Conservation (phyloP, 64 coral and sea anemone species). For the Pocillopora verrucosa region DNA sequence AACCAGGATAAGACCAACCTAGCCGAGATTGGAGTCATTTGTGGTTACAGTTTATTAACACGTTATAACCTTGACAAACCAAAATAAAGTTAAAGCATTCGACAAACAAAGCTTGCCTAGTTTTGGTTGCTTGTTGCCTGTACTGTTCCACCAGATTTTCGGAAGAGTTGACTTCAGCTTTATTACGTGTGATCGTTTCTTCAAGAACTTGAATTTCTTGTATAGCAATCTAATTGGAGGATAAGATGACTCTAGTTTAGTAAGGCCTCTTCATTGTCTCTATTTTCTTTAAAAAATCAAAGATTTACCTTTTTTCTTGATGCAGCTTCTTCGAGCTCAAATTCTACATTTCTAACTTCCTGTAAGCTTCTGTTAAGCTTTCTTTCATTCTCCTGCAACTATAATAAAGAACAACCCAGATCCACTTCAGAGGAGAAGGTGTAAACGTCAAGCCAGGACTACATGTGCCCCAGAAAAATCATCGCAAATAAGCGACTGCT, state of each 20-base stretch:
- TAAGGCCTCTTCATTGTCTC: not conserved
- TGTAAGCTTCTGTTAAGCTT: conserved; percentile 68
- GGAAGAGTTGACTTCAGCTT: conserved; percentile 92
- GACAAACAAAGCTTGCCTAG: conserved; percentile 56
- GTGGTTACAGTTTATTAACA: too few relatives aligned
- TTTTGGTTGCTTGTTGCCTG: conserved; percentile 87
- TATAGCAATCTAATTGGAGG: conserved; percentile 69
- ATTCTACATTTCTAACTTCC: conserved; percentile 64
- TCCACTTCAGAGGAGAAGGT: too few relatives aligned
- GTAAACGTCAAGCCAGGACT: too few relatives aligned
- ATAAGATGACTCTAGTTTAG: not conserved
- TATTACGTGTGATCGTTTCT: conserved; percentile 72
- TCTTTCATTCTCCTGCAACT: conserved; percentile 76
- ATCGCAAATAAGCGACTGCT: too few relatives aligned
- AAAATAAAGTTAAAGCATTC: not conserved
- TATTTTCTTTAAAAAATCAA: not conserved
- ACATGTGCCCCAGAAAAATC: too few relatives aligned
- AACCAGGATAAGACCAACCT: too few relatives aligned
- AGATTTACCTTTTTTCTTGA: conserved; percentile 75
- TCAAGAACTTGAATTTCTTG: conserved; percentile 77
- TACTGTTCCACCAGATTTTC: conserved; percentile 93
- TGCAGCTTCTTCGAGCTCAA: conserved; percentile 81
- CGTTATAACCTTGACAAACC: too few relatives aligned
- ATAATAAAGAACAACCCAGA: not conserved
- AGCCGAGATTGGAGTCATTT: too few relatives aligned